Base-by-base conservation (phyloP, 2,113 vertebrate species). In the Gopherus evgoodei region DNA sequence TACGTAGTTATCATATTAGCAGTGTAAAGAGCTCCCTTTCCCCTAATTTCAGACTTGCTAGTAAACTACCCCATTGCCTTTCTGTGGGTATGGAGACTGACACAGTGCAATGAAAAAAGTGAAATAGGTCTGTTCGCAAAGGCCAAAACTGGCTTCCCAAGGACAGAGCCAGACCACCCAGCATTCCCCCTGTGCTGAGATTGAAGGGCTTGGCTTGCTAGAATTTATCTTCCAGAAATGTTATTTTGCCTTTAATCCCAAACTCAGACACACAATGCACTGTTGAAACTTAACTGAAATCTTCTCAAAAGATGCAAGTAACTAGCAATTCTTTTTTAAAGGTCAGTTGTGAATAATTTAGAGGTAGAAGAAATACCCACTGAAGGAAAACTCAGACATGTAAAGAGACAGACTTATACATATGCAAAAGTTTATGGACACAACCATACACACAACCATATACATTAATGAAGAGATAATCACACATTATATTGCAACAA, bases 341-440 rank as follows among this genome's bases (percentile, higher is more conserved):
- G 97, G 96, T 97, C 94, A 91, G 50, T 42, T 27, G 24, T 97
- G 90, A 97, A 97, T 97, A 97, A 97, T 97, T 97, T 94, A 97
- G 89, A 72, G 90, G 83, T 91, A 56, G 86, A 27, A 29, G 82
- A 44, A 50, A 80, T 72, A 84, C 52, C 52, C 22, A 13, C 50
- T 14, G 76, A 29, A 88, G 76, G 59, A 91, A 93, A 89, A 89
- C 31, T 72, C 65, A 72, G 81, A 88, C 25, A 92, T 80, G 35
- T 35, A 83, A 89, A 87, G 84, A 92, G 85, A 87, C 54, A 49
- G 65, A 24, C 85, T 80, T 69, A 83, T 31, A 81, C 54, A 75
- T 3, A 21, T 31, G 0, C 84, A 69, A 85, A 72, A 53, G 62
- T 42, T 52, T 92, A 49, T 59, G 93, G 89, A 69, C 82, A 78